Base-by-base conservation (phyloP, 30 jellyfish, hydroid and myxozoan genomes). In the Morbakka virulenta region DNA sequence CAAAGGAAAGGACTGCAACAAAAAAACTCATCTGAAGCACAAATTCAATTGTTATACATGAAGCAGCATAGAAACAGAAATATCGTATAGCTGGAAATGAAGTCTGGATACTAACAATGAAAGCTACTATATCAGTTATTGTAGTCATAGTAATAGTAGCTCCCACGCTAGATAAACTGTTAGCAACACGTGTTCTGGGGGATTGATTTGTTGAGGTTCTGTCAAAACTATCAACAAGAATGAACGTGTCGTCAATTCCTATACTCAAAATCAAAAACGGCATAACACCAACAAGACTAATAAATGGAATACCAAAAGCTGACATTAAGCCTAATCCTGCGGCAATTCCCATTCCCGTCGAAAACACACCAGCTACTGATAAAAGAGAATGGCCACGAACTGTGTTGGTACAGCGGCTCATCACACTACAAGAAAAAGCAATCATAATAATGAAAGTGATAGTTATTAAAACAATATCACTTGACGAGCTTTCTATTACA, bases 71-170 rank as follows among this genome's bases (percentile, higher is more conserved):
- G 61, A 76, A 14, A 50, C 95, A 84, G 67, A 84, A 84, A 52
- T 65, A 84, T 4, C 85, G 66, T 28, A 84, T 67, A 13, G 89
- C 95, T 2, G 95, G 95, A 52, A 74, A 84, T 28, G 81, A 32
- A 24, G 89, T 74, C 2, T 82, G 75, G 17, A 83, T 69, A 31
- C 89, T 84, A 2, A 67, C 72, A 20, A 51, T 24, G 48, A 84
- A 84, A 1, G 95, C 95, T 23, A 84, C 62, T 50, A 79, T 34
- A 27, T 84, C 95, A 20, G 95, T 84, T 17, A 76, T 64, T 3
- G 95, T 84, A 1, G 95, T 84, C 95, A 84, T 84, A 3, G 95
- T 76, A 3, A 84, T 75, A 12, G 95, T 84, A 6, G 89, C 95
- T 23, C 95, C 95, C 29, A 74, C 82, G 32, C 82, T 74, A 4